Conservation (phyloP, 2,797 vertebrate species). For the Gorsachius magnificus region DNA sequence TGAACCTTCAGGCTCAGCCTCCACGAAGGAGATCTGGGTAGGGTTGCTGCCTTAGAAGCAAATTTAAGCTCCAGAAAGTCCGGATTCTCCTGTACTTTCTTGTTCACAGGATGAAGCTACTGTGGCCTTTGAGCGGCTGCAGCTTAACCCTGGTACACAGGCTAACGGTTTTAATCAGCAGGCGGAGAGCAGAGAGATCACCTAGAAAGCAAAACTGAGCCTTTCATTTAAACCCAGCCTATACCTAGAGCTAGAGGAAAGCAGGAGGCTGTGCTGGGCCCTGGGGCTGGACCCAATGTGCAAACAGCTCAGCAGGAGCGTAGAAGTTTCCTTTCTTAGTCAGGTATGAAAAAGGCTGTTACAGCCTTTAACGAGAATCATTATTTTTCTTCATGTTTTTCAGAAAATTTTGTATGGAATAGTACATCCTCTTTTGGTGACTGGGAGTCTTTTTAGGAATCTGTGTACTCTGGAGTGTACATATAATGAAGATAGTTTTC, state of each 20-base stretch:
- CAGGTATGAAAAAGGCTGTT: not conserved
- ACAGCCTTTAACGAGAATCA: not conserved
- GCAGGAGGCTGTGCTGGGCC: not conserved
- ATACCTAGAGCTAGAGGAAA: not conserved
- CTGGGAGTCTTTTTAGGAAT: not conserved
- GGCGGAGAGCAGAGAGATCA: not conserved
- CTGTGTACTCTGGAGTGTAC: not conserved
- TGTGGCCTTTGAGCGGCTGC: not conserved
- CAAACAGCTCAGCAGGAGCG: accelerated
- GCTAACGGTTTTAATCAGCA: not conserved
- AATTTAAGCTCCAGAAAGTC: not conserved
- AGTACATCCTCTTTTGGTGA: not conserved
- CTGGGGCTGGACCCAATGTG: not conserved
- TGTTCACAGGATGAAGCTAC: not conserved
- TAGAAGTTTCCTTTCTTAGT: not conserved
- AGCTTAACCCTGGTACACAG: not conserved
- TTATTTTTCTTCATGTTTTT: not conserved
- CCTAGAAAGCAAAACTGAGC: not conserved
- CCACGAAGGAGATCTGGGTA: not conserved
- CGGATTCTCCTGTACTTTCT: accelerated
- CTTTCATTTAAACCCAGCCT: not conserved
- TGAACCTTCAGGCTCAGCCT: not conserved
- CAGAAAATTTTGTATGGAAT: not conserved
- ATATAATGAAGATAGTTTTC: not conserved
- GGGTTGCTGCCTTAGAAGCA: not conserved